Percentiles rank a stretch among this genome's conserved stretches.
Conservation (phyloP, 2,888 invertebrate genomes). For the Euclidia mi region DNA sequence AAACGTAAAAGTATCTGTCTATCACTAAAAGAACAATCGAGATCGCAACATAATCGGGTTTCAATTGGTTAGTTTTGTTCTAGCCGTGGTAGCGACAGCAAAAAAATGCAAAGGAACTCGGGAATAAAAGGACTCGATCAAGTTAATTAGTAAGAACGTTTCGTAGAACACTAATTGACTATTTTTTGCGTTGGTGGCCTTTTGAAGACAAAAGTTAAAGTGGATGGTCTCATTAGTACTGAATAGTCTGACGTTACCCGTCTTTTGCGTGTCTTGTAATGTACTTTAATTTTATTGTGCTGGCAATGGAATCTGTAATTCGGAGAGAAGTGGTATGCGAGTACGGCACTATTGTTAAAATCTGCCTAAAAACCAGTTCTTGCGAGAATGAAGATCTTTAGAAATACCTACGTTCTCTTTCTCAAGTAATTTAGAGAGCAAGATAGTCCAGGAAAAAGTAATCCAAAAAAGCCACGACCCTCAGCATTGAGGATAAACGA, state of each 20-base stretch:
- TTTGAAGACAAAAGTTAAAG: conserved; percentile 79
- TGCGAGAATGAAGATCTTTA: too few relatives aligned
- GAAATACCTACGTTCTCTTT: too few relatives aligned
- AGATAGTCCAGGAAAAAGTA: too few relatives aligned
- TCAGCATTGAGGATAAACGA: too few relatives aligned
- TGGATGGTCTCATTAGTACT: conserved; percentile 77
- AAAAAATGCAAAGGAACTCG: conserved; percentile 69
- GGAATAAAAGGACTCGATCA: conserved; percentile 80
- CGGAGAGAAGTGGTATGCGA: conserved; percentile 12
- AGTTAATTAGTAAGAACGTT: conserved; percentile 85
- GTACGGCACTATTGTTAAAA: background rate
- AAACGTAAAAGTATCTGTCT: background rate
- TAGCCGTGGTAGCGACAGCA: conserved; percentile 47
- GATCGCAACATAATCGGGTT: conserved; percentile 19
- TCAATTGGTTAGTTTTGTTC: conserved; percentile 32
- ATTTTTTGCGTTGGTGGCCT: conserved; percentile 75
- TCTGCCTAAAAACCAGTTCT: too few relatives aligned
- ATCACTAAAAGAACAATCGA: conserved; percentile 17
- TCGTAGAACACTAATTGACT: conserved; percentile 83
- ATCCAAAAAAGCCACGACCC: too few relatives aligned
- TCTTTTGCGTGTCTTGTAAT: conserved; percentile 48
- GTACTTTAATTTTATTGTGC: conserved; percentile 42
- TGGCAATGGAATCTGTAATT: conserved; percentile 28
- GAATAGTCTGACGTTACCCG: conserved; percentile 61
- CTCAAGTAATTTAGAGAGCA: too few relatives aligned